phyloP scores from a whole-genome alignment of 2,888 invertebrate genomes.

The Nezara viridula region DNA sequence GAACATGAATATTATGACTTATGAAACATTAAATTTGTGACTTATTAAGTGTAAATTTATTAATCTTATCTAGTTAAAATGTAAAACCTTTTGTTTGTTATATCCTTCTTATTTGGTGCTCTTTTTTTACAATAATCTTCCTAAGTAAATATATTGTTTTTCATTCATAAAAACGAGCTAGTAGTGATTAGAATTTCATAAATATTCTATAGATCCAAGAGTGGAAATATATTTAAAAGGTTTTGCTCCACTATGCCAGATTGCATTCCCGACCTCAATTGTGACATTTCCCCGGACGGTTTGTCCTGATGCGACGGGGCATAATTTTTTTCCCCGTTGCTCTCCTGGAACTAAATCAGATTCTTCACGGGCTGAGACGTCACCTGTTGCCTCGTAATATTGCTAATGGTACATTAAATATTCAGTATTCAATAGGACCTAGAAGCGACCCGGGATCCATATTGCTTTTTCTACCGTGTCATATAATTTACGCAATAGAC shows the following conservation, averaged over 20 bases:
- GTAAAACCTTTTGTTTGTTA: too few relatives aligned
- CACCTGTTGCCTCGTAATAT: slow-evolving; percentile 36
- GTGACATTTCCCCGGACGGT: not conserved
- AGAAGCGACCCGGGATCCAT: not conserved
- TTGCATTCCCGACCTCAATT: not conserved
- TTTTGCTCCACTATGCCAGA: not conserved
- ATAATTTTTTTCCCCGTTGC: not conserved
- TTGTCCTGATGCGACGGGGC: not conserved
- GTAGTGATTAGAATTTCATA: too few relatives aligned
- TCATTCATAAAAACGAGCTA: too few relatives aligned
- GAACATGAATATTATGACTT: too few relatives aligned
- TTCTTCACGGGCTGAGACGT: not conserved
- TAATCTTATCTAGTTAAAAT: too few relatives aligned
- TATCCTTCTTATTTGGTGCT: too few relatives aligned
- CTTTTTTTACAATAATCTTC: too few relatives aligned
- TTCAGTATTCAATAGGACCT: slow-evolving; percentile 6
- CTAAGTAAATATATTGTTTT: too few relatives aligned
- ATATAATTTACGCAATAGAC: not conserved
- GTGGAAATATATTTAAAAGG: not conserved
- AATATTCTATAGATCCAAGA: too few relatives aligned
- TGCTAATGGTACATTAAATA: slow-evolving; percentile 40
- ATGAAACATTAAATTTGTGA: too few relatives aligned
- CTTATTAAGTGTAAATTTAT: too few relatives aligned
- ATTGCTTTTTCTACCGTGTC: not conserved
- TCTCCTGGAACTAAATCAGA: not conserved